Percentiles rank a stretch among this genome's conserved stretches.
These are phyloP conservation scores for Galerucella pusilla DNA, from an alignment of 2,888 invertebrate genomes.

Conservation along the genomic window DNA sequence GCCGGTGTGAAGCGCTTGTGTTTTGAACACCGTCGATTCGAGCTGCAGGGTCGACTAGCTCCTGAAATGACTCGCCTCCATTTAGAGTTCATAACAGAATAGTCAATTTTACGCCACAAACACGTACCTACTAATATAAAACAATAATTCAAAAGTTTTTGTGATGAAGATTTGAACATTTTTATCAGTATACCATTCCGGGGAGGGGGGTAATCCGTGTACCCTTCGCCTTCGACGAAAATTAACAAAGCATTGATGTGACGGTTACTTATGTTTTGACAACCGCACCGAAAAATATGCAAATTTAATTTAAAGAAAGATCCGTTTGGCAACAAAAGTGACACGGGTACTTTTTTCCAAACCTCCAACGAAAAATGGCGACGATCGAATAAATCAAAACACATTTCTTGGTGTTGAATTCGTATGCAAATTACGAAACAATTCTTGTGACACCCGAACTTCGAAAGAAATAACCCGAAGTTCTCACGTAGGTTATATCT, in stretches of 20 bases:
- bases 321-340: constrained; percentile 36
- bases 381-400: constrained; percentile 63
- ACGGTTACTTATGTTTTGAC: constrained; percentile 50
- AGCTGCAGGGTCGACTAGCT: no score
- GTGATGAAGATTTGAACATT: no score
- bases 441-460: constrained; percentile 56
- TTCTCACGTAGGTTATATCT: constrained; percentile 61
- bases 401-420: constrained; percentile 62
- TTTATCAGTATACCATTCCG: no score
- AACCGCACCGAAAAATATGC: constrained; percentile 47
- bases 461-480: constrained; percentile 57
- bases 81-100: no score
- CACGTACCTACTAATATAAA: no score
- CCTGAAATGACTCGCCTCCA: no score
- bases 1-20: no score
- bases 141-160: no score
- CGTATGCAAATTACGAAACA: constrained; percentile 63
- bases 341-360: constrained; percentile 1
- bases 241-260: constrained; percentile 44
- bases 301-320: constrained; percentile 41
- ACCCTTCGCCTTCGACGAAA: constrained; percentile 14
- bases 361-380: constrained; percentile 29
- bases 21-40: no score
- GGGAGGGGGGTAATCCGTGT: background rate
- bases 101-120: no score